Percentiles rank a stretch among this genome's conserved stretches.
phyloP scores from a whole-genome alignment of 2,888 invertebrate species.

The Drosophila neoperkinsi region DNA sequence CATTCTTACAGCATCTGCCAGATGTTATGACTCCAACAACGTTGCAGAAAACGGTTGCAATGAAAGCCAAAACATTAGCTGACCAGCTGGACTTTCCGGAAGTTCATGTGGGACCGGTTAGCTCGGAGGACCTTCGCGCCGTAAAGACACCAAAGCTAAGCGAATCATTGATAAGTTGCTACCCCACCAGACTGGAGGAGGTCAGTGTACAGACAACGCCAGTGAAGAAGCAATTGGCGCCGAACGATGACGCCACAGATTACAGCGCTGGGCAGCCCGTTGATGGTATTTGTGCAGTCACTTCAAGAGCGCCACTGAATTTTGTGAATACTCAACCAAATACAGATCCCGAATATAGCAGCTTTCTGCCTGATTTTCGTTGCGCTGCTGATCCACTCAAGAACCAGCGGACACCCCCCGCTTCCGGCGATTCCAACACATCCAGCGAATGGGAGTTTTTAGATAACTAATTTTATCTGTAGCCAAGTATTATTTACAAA shows the following conservation, averaged over 20 bases:
- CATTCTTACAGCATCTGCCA: conserved; percentile 83
- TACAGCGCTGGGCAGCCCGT: conserved; percentile 72
- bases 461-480: conserved; percentile 71
- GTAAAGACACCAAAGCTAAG: conserved; percentile 30
- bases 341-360: conserved; percentile 60
- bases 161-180: conserved; percentile 50
- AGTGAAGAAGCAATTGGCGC: conserved; percentile 55
- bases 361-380: conserved; percentile 79
- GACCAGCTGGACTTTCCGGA: conserved; percentile 78
- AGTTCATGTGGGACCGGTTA: conserved; percentile 73
- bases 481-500: conserved; percentile 44
- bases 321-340: conserved; percentile 69
- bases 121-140: conserved; percentile 65
- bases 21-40: conserved; percentile 88
- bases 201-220: conserved; percentile 80
- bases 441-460: conserved; percentile 85
- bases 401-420: conserved; percentile 40
- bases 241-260: conserved; percentile 28
- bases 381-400: conserved; percentile 67
- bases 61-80: conserved; percentile 89
- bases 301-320: conserved; percentile 47
- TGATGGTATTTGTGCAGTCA: conserved; percentile 68
- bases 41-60: conserved; percentile 90
- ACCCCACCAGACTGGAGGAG: conserved; percentile 71
- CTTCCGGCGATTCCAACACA: conserved; percentile 71